Evolutionary conservation across 2,113 vertebrate species (phyloP).

Genomic region (human): GRCh38 chr20:11255501-11256000

Average conservation of each 20-base stretch:
- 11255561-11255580: background rate
- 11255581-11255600: background rate
- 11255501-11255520: background rate
- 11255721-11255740: background rate
- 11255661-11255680: constrained; percentile 1
- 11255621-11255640: background rate
- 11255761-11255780: background rate
- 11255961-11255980: background rate
- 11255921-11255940: background rate
- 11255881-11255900: background rate
- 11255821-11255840: background rate
- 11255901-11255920: background rate
- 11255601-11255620: constrained; percentile 19
- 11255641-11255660: background rate
- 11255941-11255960: background rate
- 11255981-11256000: background rate
- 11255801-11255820: background rate
- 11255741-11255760: background rate
- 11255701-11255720: background rate
- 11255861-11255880: background rate
- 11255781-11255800: background rate
- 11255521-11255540: background rate
- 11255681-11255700: background rate
- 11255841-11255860: background rate
- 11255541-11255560: background rate